Conservation (phyloP, 2,888 invertebrate species). For the Dione vanillae region DNA sequence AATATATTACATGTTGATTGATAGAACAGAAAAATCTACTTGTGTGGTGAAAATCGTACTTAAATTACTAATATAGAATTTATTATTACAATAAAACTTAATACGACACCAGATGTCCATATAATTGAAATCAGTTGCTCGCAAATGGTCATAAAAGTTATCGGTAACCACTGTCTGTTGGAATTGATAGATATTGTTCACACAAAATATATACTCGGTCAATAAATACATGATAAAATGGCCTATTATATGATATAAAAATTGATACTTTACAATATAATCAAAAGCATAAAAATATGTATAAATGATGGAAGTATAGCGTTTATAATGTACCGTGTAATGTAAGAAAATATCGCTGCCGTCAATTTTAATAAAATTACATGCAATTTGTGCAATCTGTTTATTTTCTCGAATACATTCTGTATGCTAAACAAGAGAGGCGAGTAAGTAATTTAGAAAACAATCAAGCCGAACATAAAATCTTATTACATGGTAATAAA, state of each 20-base stretch:
- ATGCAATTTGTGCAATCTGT: constrained; percentile 23
- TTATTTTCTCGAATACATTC: constrained; percentile 26
- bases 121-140: constrained; percentile 52
- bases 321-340: not conserved
- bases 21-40: not conserved
- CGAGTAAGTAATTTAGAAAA: constrained; percentile 41
- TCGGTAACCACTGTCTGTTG: constrained; percentile 41
- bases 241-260: not conserved
- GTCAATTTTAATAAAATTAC: constrained; percentile 22
- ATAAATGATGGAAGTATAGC: not conserved
- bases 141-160: constrained; percentile 54
- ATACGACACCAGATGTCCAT: constrained; percentile 53
- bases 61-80: not conserved
- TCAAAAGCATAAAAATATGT: not conserved
- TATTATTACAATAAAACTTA: constrained; percentile 54
- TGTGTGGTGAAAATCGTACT: not conserved
- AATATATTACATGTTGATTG: no score
- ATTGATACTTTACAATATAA: not conserved
- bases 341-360: not conserved
- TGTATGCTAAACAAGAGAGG: constrained; percentile 20
- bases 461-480: constrained; percentile 55
- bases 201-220: constrained; percentile 9
- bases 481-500: constrained; percentile 50
- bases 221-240: not conserved
- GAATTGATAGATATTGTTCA: constrained; percentile 26